Evolutionary conservation across 2,797 vertebrate genomes (phyloP).

Genomic region (Pelochelys cantorii): DNA sequence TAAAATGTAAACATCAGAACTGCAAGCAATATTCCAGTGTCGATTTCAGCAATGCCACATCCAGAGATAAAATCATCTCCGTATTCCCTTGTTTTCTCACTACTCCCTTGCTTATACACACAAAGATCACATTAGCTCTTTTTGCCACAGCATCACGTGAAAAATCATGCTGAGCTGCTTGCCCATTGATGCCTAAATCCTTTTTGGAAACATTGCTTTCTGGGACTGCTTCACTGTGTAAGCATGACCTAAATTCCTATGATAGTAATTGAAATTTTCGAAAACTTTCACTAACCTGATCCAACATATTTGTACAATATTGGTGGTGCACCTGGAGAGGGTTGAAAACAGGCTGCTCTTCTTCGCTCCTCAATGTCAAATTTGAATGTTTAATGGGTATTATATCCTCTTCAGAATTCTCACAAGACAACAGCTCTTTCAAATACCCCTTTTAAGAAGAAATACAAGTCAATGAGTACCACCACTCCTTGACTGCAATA

Average conservation of each 20-base stretch:
- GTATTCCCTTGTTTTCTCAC: background rate
- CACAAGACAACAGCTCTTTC: constrained; percentile 82
- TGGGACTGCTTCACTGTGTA: background rate
- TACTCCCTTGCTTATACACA: background rate
- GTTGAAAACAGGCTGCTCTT: constrained; percentile 82
- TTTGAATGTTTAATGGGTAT: constrained; percentile 69
- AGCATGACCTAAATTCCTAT: background rate
- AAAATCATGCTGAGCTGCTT: background rate
- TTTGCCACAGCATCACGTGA: background rate
- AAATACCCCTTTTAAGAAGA: constrained; percentile 85
- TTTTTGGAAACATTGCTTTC: background rate
- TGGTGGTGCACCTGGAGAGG: constrained; percentile 86
- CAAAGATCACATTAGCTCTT: background rate
- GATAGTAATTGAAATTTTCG: background rate
- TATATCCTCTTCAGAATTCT: constrained; percentile 55
- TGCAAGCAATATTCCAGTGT: background rate
- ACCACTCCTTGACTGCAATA: constrained; percentile 34
- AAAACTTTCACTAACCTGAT: constrained; percentile 87
- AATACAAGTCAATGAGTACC: background rate
- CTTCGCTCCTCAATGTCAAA: constrained; percentile 69
- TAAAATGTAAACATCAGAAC: background rate
- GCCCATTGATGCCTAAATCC: background rate
- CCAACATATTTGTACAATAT: constrained; percentile 84
- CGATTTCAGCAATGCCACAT: background rate
- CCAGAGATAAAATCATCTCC: background rate